Percentiles rank a stretch among this genome's conserved stretches.
phyloP scores from a whole-genome alignment of 2,888 invertebrate species.

The Pollenia amentaria region DNA sequence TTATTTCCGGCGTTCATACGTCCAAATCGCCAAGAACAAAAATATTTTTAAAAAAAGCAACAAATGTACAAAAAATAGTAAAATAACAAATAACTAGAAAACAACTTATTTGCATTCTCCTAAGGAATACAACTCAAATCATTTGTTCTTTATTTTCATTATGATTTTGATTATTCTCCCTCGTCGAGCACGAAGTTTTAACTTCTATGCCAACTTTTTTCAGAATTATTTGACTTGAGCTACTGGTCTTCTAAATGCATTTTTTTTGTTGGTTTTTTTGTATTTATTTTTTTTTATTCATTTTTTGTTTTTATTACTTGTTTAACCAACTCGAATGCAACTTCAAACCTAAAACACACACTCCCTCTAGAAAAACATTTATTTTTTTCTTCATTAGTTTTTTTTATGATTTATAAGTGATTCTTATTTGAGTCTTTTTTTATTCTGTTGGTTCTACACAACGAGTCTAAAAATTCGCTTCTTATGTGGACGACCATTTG shows the following conservation, averaged over 20 bases:
- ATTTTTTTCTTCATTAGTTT: conserved; percentile 12
- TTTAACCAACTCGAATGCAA: conserved; percentile 58
- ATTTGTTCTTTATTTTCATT: conserved; percentile 57
- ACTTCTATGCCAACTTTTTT: conserved; percentile 56
- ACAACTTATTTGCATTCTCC: conserved; percentile 68
- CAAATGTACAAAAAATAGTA: conserved; percentile 32
- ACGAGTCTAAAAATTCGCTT: conserved; percentile 54
- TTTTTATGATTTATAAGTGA: conserved; percentile 69
- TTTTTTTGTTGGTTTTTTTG: conserved; percentile 25
- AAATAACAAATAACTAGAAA: conserved; percentile 63
- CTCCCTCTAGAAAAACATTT: conserved; percentile 30
- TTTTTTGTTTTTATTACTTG: conserved; percentile 55
- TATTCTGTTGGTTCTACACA: conserved; percentile 20
- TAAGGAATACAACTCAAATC: conserved; percentile 59
- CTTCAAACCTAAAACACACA: conserved; percentile 32
- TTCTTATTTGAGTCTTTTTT: conserved; percentile 32
- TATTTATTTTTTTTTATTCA: conserved; percentile 5
- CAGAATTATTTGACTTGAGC: conserved; percentile 52
- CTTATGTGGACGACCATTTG: conserved; percentile 68
- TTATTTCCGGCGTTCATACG: conserved; percentile 81
- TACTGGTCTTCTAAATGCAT: conserved; percentile 64
- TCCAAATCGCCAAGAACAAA: conserved; percentile 59
- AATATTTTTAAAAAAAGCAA: conserved; percentile 22
- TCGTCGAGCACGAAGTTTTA: conserved; percentile 9
- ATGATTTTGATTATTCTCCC: conserved; percentile 58